Conservation (phyloP, 2,888 invertebrate species). For the Lomographa bimaculata region DNA sequence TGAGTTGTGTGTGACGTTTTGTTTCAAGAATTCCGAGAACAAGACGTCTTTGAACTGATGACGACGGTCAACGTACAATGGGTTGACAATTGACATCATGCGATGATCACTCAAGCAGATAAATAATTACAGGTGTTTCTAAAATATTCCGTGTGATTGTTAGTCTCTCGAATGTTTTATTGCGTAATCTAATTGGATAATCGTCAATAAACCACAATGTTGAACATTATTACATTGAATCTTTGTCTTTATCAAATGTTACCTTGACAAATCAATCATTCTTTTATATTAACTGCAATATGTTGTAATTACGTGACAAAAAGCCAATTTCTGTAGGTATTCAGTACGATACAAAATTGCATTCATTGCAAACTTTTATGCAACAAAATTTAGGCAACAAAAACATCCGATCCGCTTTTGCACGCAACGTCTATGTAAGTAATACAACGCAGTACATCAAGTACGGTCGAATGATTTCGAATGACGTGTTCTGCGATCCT, state of each 20-base stretch:
- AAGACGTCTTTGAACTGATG: constrained; percentile 39
- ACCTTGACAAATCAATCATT: no score
- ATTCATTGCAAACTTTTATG: no score
- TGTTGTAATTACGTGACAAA: no score
- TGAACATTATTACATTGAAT: no score
- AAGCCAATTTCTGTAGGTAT: no score
- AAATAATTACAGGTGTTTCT: constrained; percentile 27
- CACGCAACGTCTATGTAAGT: constrained; percentile 21
- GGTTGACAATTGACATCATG: constrained; percentile 50
- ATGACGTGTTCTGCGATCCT: constrained; percentile 44
- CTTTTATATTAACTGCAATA: no score
- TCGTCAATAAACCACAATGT: no score
- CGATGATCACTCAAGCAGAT: constrained; percentile 48
- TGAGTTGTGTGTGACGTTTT: constrained; percentile 9
- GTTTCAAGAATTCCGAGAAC: constrained; percentile 31
- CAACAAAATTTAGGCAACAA: no score
- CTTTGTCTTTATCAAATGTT: no score
- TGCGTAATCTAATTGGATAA: constrained; percentile 5
- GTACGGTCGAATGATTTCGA: constrained; percentile 44
- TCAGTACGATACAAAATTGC: no score
- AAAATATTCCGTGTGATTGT: constrained; percentile 13
- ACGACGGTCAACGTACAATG: constrained; percentile 44
- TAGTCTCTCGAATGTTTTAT: constrained; percentile 13
- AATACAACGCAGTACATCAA: constrained; percentile 41
- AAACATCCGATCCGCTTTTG: no score